These are phyloP conservation scores for Epizoanthus stellaris DNA, from an alignment of 92 coral and sea anemone species.

Conservation along the genomic window DNA sequence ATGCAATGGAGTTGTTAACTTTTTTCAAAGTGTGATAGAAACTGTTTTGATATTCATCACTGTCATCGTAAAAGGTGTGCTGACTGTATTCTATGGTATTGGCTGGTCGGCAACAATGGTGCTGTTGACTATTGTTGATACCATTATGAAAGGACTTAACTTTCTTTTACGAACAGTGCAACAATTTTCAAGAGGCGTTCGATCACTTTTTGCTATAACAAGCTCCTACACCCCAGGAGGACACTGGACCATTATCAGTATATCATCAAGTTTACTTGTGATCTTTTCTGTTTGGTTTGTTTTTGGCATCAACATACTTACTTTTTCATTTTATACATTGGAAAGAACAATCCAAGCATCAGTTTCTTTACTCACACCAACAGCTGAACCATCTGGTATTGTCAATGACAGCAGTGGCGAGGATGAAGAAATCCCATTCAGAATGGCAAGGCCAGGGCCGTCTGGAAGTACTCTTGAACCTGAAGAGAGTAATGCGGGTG, in stretches of 20 bases:
- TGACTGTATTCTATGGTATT: slow-evolving; percentile 21
- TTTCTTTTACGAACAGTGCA: slow-evolving; percentile 14
- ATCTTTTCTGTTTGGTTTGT: slow-evolving; percentile 40
- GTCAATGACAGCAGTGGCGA: slow-evolving; percentile 3
- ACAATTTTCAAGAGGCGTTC: slow-evolving; percentile 13
- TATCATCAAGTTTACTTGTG: slow-evolving; percentile 43
- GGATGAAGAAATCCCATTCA: not conserved
- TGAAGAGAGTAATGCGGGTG: slow-evolving; percentile 44
- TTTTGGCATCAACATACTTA: slow-evolving; percentile 63
- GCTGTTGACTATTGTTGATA: not conserved
- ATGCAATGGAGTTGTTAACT: slow-evolving; percentile 5
- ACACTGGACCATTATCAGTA: slow-evolving; percentile 45
- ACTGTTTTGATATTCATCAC: slow-evolving; percentile 5
- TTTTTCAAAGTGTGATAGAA: slow-evolving; percentile 4
- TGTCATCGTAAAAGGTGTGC: slow-evolving; percentile 5
- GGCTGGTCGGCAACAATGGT: slow-evolving; percentile 12
- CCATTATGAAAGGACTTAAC: not conserved
- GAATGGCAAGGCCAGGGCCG: slow-evolving; percentile 25
- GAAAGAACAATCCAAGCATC: slow-evolving; percentile 53
- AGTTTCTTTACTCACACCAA: slow-evolving; percentile 42
- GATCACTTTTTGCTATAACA: slow-evolving; percentile 3
- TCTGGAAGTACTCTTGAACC: slow-evolving; percentile 9
- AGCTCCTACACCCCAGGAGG: slow-evolving; percentile 56
- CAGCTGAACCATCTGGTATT: slow-evolving; percentile 7
- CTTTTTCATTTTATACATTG: slow-evolving; percentile 52